Evolutionary conservation across 2,797 vertebrate species (phyloP).

Genomic region (Lateolabrax maculatus): DNA sequence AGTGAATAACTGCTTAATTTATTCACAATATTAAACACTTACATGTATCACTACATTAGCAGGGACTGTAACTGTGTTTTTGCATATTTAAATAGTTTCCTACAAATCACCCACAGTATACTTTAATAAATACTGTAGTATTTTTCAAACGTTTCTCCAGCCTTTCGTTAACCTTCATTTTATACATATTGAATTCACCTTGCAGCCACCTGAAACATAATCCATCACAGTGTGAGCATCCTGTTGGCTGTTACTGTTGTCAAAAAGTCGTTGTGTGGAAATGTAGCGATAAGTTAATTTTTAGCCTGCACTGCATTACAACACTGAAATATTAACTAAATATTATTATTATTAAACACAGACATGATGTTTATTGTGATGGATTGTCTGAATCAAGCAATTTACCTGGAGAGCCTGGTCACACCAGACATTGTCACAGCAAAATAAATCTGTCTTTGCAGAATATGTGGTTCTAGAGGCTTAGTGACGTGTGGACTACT

Average conservation of each 20-base stretch:
- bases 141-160: not conserved
- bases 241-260: not conserved
- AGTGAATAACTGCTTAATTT: not conserved
- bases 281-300: not conserved
- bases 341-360: too few relatives aligned
- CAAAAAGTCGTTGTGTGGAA: not conserved
- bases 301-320: not conserved
- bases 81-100: not conserved
- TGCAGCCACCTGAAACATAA: not conserved
- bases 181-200: not conserved
- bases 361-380: not conserved
- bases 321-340: not conserved
- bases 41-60: not conserved
- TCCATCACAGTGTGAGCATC: not conserved
- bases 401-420: too few relatives aligned
- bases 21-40: slow-evolving; percentile 6
- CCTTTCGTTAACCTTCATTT: not conserved
- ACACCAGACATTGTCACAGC: too few relatives aligned
- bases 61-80: not conserved
- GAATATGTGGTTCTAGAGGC: not conserved
- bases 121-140: not conserved
- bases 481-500: too few relatives aligned
- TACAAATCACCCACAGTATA: not conserved
- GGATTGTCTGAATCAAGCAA: not conserved
- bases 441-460: not conserved